Base-by-base conservation (phyloP, 2,113 vertebrate genomes). In the Takifugu flavidus region DNA sequence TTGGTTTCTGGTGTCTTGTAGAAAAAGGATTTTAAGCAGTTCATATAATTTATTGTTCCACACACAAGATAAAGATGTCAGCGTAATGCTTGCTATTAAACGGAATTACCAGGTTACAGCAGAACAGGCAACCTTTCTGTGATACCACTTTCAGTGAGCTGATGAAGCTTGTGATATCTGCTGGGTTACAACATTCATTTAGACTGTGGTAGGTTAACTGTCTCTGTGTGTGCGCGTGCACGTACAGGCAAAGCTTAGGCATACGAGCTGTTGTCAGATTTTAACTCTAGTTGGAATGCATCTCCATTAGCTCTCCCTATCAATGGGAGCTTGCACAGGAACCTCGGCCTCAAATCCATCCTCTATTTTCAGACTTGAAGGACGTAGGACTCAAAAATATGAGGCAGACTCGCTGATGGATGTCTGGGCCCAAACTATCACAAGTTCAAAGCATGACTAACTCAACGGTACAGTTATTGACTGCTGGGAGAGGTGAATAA, bases 231-330 rank as follows among this genome's bases (percentile, higher is more conserved):
- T 63, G 52, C 26, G 26, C 59, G 42, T 60, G 54, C 28, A 58
- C 65, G 13, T 66, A 67, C 58, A 65, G 67, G 53, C 67, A 67
- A 78, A 74, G 61, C 61, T 74, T 59, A 60, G 65, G 66, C 75
- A 56, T 62, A 67, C 68, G 61, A 69, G 72, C 70, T 78, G 78
- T 78, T 78, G 73, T 80, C 75, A 69, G 79, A 75, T 77, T 77
- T 73, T 82, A 58, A 79, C 74, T 78, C 65, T 50, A 72, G 64
- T 81, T 86, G 70, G 28, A 82, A 83, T 78, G 72, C 66, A 63
- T 85, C 78, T 85, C 77, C 79, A 85, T 87, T 85, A 82, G 65
- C 60, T 67, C 75, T 70, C 49, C 53, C 79, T 68, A 74, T 84
- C 79, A 52, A 59, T 70, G 65, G 67, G 74, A 68, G 64, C 67